Evolutionary conservation across 2,888 invertebrate species (phyloP), one percentile per base, ranked within the genome.

Genomic region (Drosophila melanosoma): DNA sequence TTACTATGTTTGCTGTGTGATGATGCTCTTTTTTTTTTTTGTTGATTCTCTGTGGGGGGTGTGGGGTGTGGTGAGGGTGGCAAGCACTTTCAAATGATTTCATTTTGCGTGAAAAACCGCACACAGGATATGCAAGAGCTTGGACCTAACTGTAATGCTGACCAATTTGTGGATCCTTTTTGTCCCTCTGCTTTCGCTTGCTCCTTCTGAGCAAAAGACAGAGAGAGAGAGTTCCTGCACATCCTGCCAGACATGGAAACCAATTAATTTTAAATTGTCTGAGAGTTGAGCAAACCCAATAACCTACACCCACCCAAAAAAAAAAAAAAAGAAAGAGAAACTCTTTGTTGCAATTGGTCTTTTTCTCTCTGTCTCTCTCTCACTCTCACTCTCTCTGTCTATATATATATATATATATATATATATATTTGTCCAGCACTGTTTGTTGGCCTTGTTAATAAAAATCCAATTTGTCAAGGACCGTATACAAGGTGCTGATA

Each of bases 231-330:
- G 45, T 48, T 58, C 63, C 23, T 74, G 65, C 69, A 76, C 76
- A 79, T 74, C 71, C 76, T 67, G 69, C 45, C 77, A 74, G 88
- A 80, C 86, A 87, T 83, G 75, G 88, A 83, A 87, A 88, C 83
- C 88, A 87, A 87, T 87, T 87, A 87, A 87, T 87, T 87, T 87
- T 85, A 88, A 87, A 87, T 87, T 88, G 88, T 88, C 77, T 76
- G 68, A 79, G 79, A 72, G 76, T 66, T 73, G 75, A 78, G 78
- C 69, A 76, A 79, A 66, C 71, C 79, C 71, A 36, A 78, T 77
- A 79, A 72, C 68, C 78, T 36, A 71, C 45, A 57, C 20, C 29
- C 62, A 63, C 49, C 38, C 49, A 38, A 53, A 68, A 17, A 48
- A 64, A 72, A 51, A 17, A 45, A 57, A 64, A 38, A 53, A 68